phyloP scores from a whole-genome alignment of 2,797 vertebrate genomes.

The Martes flavigula region DNA sequence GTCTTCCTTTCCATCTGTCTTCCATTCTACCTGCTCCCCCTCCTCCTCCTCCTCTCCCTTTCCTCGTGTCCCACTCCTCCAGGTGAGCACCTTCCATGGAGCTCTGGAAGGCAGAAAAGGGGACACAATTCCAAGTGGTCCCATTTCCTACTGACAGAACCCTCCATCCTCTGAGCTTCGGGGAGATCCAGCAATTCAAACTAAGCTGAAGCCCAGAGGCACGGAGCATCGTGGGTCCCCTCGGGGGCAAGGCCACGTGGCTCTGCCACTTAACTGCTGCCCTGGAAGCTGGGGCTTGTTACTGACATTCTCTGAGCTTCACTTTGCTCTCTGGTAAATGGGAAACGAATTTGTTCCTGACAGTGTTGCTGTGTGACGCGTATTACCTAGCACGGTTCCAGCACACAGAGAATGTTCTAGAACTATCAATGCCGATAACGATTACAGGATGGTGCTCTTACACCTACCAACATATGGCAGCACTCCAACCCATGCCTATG shows the following conservation, averaged over 20 bases:
- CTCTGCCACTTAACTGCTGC: background rate
- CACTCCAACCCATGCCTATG: accelerated
- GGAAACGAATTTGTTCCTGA: background rate
- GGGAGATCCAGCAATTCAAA: background rate
- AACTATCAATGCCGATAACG: accelerated
- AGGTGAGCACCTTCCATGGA: background rate
- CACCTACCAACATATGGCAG: background rate
- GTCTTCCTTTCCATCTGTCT: background rate
- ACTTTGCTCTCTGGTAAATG: background rate
- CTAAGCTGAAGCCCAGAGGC: background rate
- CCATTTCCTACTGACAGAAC: background rate
- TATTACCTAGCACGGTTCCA: background rate
- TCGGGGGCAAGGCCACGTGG: background rate
- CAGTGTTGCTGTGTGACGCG: background rate
- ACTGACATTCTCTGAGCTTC: background rate
- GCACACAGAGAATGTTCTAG: background rate
- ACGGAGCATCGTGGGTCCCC: accelerated
- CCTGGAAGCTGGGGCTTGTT: background rate
- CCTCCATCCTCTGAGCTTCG: background rate
- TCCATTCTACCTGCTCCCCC: background rate
- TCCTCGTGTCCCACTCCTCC: background rate
- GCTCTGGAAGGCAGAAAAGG: background rate
- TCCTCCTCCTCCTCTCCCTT: background rate
- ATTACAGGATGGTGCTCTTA: background rate
- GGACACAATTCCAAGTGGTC: background rate